A percentile compares a stretch with the other conserved stretches of the same genome.
Evolutionary conservation across 2,797 vertebrate species (phyloP).

Genomic region (Spheniscus humboldti): DNA sequence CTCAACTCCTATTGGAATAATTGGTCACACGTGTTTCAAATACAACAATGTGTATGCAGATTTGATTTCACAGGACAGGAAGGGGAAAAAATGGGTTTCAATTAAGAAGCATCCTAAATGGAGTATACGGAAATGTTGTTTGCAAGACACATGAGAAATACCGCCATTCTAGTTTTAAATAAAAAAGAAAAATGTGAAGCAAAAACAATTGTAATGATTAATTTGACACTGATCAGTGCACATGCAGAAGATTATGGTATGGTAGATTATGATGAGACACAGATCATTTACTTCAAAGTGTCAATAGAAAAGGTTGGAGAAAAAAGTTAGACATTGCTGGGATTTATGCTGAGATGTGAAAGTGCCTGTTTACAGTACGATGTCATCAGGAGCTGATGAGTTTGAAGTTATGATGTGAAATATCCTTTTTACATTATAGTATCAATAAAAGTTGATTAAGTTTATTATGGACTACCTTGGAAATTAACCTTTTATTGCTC

Average conservation of each 20-base stretch:
- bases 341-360: background rate
- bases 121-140: background rate
- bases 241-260: background rate
- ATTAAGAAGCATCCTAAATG: background rate
- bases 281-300: slow-evolving; percentile 2
- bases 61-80: background rate
- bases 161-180: background rate
- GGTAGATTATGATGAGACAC: background rate
- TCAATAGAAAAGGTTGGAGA: background rate
- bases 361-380: background rate
- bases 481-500: slow-evolving; percentile 11
- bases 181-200: background rate
- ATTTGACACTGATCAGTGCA: background rate
- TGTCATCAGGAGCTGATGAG: background rate
- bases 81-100: background rate
- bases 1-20: background rate
- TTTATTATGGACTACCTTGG: slow-evolving; percentile 13
- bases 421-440: background rate
- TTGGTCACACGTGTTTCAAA: background rate
- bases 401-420: slow-evolving; percentile 24
- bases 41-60: background rate
- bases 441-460: background rate
- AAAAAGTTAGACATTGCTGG: background rate
- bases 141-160: background rate
- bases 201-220: background rate